Evolutionary conservation across 53 echinoderm and acorn worm species (phyloP).

Genomic region (Pentamera pediparva): DNA sequence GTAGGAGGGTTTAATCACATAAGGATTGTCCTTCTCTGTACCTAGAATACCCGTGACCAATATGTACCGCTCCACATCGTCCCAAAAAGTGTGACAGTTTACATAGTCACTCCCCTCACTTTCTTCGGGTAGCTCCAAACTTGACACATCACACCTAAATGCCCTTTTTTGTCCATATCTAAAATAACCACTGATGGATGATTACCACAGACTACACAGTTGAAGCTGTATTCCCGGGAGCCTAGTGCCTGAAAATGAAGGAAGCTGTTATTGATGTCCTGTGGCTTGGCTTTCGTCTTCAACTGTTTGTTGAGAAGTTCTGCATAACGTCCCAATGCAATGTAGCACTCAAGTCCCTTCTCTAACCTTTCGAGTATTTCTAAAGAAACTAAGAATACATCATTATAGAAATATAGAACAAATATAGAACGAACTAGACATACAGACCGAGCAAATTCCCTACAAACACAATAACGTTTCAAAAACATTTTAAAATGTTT

Average conservation of each 20-base stretch:
- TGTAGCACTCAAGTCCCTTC: not conserved
- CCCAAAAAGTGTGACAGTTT: conserved; percentile 1
- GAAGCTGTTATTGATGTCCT: not conserved
- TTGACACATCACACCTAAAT: not conserved
- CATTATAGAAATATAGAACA: too few species aligned
- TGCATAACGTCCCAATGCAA: not conserved
- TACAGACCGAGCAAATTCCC: too few species aligned
- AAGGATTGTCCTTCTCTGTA: not conserved
- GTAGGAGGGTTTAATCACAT: not conserved
- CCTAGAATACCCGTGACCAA: not conserved
- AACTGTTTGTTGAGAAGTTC: conserved; percentile 1
- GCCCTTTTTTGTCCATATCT: conserved; percentile 28
- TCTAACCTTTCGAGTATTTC: not conserved
- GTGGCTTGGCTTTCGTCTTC: not conserved
- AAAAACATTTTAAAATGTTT: too few species aligned
- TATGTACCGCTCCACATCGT: not conserved
- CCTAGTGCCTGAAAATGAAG: conserved; percentile 11
- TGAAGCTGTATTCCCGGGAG: not conserved
- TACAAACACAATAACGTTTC: too few species aligned
- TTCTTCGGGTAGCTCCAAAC: not conserved
- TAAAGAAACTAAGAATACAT: not conserved
- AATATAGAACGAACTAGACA: too few species aligned
- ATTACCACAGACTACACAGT: conserved; percentile 19
- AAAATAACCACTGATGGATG: conserved; percentile 15
- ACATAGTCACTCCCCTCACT: not conserved